A percentile compares a stretch with the other conserved stretches of the same genome.
Conservation (phyloP, 2,888 invertebrate species). For the Trichacis sp. region DNA sequence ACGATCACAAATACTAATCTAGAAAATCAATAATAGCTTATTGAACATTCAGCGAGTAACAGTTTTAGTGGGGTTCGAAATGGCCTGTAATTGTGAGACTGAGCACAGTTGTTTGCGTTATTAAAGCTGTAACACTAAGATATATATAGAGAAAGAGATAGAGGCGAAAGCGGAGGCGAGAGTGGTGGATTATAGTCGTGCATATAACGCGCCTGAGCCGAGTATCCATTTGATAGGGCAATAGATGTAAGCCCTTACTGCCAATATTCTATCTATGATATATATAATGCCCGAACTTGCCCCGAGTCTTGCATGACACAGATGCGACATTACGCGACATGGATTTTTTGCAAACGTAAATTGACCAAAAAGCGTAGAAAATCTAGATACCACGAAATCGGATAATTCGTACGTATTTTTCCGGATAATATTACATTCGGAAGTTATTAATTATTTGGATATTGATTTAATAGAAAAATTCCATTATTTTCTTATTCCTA, state of each 20-base stretch:
- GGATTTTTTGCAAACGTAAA: neutral
- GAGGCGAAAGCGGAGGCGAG: conserved; percentile 12
- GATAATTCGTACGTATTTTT: too few species aligned
- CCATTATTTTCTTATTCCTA: too few species aligned
- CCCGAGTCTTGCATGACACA: conserved; percentile 24
- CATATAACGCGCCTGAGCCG: conserved; percentile 40
- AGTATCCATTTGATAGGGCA: conserved; percentile 55
- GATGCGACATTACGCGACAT: conserved; percentile 27
- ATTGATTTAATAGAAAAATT: too few species aligned
- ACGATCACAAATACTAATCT: neutral
- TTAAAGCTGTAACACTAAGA: conserved; percentile 9
- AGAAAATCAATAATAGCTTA: neutral
- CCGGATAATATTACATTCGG: too few species aligned
- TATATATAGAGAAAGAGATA: conserved; percentile 14
- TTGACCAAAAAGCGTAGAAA: too few species aligned
- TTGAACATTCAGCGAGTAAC: neutral
- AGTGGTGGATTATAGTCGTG: conserved; percentile 43
- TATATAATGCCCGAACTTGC: conserved; percentile 51
- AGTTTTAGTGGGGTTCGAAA: neutral
- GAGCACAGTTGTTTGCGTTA: conserved; percentile 36
- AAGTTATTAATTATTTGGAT: too few species aligned
- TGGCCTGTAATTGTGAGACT: conserved; percentile 3
- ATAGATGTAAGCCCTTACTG: conserved; percentile 62
- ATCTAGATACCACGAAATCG: too few species aligned
- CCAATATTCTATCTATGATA: conserved; percentile 59